phyloP scores from a whole-genome alignment of 1,140 invertebrate genomes.

The Penaeus japonicus region DNA sequence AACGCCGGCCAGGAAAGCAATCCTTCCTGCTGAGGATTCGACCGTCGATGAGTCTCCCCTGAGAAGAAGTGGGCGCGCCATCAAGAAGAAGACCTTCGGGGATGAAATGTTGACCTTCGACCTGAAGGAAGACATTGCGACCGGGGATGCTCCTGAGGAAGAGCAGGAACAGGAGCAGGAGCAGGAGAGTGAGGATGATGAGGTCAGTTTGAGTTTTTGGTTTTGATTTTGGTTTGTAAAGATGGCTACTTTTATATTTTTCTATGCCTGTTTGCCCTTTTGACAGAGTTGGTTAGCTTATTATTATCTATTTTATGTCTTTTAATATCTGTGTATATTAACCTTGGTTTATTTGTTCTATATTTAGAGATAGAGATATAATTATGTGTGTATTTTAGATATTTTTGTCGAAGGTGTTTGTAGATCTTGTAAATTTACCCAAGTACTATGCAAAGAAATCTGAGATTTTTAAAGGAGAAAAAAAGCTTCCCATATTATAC shows the following conservation, averaged over 20 bases:
- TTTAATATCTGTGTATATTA: no score
- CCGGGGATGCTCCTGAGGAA: background rate
- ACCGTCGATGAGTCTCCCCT: conserved; percentile 32
- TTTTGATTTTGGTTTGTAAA: background rate
- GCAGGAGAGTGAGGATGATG: background rate
- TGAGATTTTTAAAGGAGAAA: no score
- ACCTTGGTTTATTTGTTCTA: no score
- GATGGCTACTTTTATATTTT: background rate
- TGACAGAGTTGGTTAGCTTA: no score
- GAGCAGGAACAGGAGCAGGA: conserved; percentile 16
- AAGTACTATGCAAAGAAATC: no score
- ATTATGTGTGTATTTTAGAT: no score
- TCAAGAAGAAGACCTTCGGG: conserved; percentile 58
- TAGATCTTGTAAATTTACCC: no score
- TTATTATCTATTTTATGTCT: no score
- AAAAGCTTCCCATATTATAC: no score
- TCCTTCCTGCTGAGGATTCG: conserved; percentile 1
- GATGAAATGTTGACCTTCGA: conserved; percentile 56
- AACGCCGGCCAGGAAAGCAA: background rate
- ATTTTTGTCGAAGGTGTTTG: no score
- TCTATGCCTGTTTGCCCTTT: no score
- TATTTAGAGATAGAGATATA: no score
- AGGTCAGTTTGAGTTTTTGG: background rate
- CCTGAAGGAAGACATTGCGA: conserved; percentile 30
- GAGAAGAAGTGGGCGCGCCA: conserved; percentile 47